phyloP scores from a whole-genome alignment of 2,888 invertebrate genomes.

The Drosophila hamatofila region DNA sequence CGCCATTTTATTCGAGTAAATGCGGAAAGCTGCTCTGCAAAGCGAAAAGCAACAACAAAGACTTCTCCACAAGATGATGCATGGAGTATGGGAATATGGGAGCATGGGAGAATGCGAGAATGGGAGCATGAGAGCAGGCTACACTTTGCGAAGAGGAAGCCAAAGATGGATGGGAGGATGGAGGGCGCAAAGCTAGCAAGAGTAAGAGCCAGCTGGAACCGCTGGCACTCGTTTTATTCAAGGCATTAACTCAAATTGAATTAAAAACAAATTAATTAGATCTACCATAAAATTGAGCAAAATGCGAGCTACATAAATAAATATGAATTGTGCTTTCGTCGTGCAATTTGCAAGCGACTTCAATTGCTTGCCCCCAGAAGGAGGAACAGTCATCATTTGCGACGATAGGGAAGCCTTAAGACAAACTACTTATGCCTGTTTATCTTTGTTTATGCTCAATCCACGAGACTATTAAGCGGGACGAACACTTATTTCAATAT shows the following conservation, averaged over 20 bases:
- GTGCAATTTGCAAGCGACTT: slow-evolving; percentile 9
- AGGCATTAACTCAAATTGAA: slow-evolving; percentile 79
- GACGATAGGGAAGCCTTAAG: neutral
- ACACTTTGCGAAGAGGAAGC: slow-evolving; percentile 4
- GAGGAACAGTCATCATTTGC: neutral
- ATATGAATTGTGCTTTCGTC: slow-evolving; percentile 42
- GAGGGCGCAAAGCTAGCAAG: neutral
- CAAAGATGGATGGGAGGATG: slow-evolving; percentile 13
- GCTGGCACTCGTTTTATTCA: slow-evolving; percentile 45
- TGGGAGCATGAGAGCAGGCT: slow-evolving; percentile 6
- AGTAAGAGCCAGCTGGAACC: slow-evolving; percentile 18
- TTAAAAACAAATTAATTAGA: slow-evolving; percentile 82
- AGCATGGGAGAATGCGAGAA: neutral
- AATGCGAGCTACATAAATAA: slow-evolving; percentile 44
- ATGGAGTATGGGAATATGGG: slow-evolving; percentile 26
- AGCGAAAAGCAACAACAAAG: slow-evolving; percentile 44
- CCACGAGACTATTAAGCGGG: neutral
- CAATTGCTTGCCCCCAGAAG: neutral
- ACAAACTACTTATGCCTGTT: neutral
- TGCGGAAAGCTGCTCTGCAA: slow-evolving; percentile 48
- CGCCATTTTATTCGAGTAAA: slow-evolving; percentile 73
- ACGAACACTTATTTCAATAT: slow-evolving; percentile 16
- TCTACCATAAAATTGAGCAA: slow-evolving; percentile 62
- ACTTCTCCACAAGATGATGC: slow-evolving; percentile 57
- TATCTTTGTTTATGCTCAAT: neutral